Conservation (phyloP, 2,113 vertebrate species). For the Marmota monax region DNA sequence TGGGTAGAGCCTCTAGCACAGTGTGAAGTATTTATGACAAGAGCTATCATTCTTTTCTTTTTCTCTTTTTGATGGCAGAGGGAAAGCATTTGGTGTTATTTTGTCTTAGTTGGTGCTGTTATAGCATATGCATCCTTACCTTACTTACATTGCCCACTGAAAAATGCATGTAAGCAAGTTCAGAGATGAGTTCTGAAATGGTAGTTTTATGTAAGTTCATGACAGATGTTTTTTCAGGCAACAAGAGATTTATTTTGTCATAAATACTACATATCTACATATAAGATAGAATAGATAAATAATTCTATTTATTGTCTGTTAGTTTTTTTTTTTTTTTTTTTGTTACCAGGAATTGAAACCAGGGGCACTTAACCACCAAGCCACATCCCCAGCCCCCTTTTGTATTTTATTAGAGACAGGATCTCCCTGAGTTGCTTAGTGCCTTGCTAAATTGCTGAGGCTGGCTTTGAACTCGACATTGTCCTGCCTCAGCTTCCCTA, state of each 20-base stretch:
- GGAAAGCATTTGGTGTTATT: background rate
- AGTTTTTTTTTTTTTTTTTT: no score
- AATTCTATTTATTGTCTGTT: background rate
- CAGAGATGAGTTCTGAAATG: background rate
- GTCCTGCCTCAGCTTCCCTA: no score
- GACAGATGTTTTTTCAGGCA: background rate
- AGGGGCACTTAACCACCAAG: no score
- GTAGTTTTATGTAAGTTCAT: background rate
- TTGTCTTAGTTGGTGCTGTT: no score
- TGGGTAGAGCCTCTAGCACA: background rate
- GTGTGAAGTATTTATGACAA: background rate
- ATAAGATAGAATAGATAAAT: background rate
- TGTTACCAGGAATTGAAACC: no score
- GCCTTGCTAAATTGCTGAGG: no score
- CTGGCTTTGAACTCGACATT: no score
- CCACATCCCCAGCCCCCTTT: no score
- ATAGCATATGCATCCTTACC: background rate
- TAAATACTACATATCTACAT: background rate
- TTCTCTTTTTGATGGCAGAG: background rate
- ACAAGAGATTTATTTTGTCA: background rate
- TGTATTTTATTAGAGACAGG: no score
- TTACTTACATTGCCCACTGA: background rate
- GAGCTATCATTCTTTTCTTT: background rate
- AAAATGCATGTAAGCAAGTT: background rate
- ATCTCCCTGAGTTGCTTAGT: no score